Conservation (phyloP, 2,888 invertebrate genomes). For the Pterostichus niger region DNA sequence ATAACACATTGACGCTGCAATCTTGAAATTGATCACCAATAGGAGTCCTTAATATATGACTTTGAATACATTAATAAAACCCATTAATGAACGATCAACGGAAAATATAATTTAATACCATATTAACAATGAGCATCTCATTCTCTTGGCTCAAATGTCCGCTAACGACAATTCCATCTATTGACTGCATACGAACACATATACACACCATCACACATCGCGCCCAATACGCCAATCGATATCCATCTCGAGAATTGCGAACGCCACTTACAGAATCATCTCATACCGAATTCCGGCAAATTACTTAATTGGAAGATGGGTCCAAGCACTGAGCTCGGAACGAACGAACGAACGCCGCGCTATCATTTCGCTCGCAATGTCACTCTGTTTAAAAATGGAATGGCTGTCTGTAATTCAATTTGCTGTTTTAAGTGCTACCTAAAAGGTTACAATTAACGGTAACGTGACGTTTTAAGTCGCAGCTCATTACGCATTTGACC, state of each 20-base stretch:
- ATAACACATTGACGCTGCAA: too few species aligned
- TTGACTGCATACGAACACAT: background rate
- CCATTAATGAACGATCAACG: too few species aligned
- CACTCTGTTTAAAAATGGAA: conserved; percentile 51
- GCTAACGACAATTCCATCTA: background rate
- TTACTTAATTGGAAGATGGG: conserved; percentile 59
- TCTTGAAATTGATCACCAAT: too few species aligned
- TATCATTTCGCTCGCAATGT: conserved; percentile 31
- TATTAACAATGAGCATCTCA: too few species aligned
- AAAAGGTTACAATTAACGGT: conserved; percentile 53
- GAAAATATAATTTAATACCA: too few species aligned
- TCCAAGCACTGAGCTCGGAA: conserved; percentile 16
- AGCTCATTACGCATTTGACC: conserved; percentile 13
- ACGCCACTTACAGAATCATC: conserved; percentile 49
- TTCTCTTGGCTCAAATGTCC: background rate
- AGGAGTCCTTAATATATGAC: too few species aligned
- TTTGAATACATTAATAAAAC: too few species aligned
- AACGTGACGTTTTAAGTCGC: conserved; percentile 35
- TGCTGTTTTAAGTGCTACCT: conserved; percentile 55
- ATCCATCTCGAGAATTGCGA: conserved; percentile 30
- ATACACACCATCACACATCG: background rate
- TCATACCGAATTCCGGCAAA: conserved; percentile 48
- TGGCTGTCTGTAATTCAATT: conserved; percentile 54
- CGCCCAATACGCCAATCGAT: conserved; percentile 23
- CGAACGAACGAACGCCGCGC: background rate